A percentile compares a stretch with the other conserved stretches of the same genome.
Evolutionary conservation across 1,140 invertebrate genomes (phyloP).

Genomic region (Copidosoma floridanum): DNA sequence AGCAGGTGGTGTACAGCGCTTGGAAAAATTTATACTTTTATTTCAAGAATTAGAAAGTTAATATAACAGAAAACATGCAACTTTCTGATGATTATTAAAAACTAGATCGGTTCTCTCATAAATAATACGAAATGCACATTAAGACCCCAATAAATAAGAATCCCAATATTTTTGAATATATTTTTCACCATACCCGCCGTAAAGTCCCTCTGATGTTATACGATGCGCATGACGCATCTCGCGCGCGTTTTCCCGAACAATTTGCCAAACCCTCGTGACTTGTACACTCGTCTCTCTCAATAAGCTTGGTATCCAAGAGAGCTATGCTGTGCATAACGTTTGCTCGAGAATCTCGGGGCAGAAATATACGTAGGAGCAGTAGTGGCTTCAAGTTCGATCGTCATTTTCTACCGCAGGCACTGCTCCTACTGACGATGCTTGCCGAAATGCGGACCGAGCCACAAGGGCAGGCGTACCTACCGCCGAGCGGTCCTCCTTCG

Average conservation of each 20-base stretch:
- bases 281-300: too few species aligned
- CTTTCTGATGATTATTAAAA: too few species aligned
- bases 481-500: conserved; percentile 47
- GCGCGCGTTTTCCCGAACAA: not conserved
- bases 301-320: conserved; percentile 13
- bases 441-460: conserved; percentile 47
- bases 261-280: too few species aligned
- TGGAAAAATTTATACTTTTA: too few species aligned
- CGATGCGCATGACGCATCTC: not conserved
- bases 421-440: conserved; percentile 43
- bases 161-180: too few species aligned
- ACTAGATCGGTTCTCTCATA: too few species aligned
- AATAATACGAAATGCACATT: too few species aligned
- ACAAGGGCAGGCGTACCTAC: conserved; percentile 59
- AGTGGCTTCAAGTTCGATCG: conserved; percentile 26
- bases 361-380: conserved; percentile 2
- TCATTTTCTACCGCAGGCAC: conserved; percentile 37
- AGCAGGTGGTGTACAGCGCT: too few species aligned
- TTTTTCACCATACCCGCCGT: too few species aligned
- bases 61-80: too few species aligned
- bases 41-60: too few species aligned
- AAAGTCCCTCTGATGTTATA: not conserved
- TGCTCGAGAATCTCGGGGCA: conserved; percentile 18
- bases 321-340: not conserved
- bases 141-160: too few species aligned